Conservation (phyloP, 1,140 invertebrate species). For the Zaprionus gabonicus region DNA sequence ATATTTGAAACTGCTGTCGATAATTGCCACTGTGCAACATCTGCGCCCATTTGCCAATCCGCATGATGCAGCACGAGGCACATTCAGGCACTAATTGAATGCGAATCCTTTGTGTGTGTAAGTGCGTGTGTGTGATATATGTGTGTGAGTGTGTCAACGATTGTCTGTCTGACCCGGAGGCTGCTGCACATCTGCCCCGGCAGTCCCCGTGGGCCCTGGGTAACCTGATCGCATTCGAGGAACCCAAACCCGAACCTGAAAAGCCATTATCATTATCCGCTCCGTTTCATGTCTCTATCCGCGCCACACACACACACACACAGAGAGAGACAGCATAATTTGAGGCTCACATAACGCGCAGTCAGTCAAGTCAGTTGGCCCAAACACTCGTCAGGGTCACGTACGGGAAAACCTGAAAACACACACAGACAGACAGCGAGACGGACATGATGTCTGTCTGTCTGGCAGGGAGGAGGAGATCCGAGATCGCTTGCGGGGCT, state of each 20-base stretch:
- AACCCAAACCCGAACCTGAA: constrained; percentile 51
- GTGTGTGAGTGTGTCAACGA: constrained; percentile 36
- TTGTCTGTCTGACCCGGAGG: constrained; percentile 14
- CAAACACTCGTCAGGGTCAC: constrained; percentile 46
- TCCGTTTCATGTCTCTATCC: constrained; percentile 78
- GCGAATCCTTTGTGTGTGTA: constrained; percentile 18
- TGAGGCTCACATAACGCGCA: constrained; percentile 70
- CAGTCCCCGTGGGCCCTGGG: constrained; percentile 39
- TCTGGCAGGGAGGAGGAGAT: constrained; percentile 56
- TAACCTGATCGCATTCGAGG: constrained; percentile 74
- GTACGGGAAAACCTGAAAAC: constrained; percentile 47
- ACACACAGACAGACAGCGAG: constrained; percentile 10
- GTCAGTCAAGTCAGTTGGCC: constrained; percentile 26
- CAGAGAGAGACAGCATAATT: constrained; percentile 55
- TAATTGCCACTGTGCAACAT: constrained; percentile 29
- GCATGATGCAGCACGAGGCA: constrained; percentile 21
- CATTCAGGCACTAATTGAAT: constrained; percentile 47
- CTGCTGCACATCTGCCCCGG: constrained; percentile 26
- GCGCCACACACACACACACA: constrained; percentile 40
- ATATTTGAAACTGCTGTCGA: constrained; percentile 30
- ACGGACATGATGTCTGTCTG: constrained; percentile 7
- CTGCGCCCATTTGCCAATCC: constrained; percentile 24
- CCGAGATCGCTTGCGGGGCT: constrained; percentile 44
- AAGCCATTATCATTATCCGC: constrained; percentile 79
- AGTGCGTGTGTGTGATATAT: neutral